Conservation (phyloP, 2,113 vertebrate species). For the Siniperca knerii region DNA sequence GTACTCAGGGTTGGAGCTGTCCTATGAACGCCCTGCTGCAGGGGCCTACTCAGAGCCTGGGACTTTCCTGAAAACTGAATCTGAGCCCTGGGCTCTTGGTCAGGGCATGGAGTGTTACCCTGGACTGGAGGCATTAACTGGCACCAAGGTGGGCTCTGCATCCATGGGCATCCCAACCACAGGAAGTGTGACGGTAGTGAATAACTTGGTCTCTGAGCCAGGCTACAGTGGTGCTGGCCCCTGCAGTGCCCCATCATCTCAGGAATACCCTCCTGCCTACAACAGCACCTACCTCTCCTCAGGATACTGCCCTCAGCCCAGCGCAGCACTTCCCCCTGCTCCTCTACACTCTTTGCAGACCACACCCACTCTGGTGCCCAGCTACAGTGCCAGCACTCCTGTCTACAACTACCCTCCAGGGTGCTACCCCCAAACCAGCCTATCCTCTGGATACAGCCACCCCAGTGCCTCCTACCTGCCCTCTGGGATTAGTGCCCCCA, state of each 20-base stretch:
- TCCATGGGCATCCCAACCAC: slow-evolving; percentile 83
- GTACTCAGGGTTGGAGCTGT: slow-evolving; percentile 91
- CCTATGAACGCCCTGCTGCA: slow-evolving; percentile 87
- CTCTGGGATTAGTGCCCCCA: slow-evolving; percentile 88
- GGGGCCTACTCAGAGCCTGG: slow-evolving; percentile 84
- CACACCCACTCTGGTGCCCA: slow-evolving; percentile 85
- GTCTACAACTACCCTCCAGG: slow-evolving; percentile 90
- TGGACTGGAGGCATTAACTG: slow-evolving; percentile 89
- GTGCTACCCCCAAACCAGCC: slow-evolving; percentile 83
- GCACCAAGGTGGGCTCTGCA: slow-evolving; percentile 83
- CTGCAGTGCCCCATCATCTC: slow-evolving; percentile 78
- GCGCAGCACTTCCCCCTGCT: slow-evolving; percentile 83
- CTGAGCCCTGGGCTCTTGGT: slow-evolving; percentile 88
- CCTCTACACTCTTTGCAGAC: slow-evolving; percentile 77
- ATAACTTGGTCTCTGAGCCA: slow-evolving; percentile 81
- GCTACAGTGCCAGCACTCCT: slow-evolving; percentile 86
- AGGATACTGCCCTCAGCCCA: slow-evolving; percentile 88
- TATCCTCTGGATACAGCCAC: slow-evolving; percentile 86
- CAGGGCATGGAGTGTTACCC: slow-evolving; percentile 86
- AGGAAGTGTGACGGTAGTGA: slow-evolving; percentile 85
- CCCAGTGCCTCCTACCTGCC: slow-evolving; percentile 88
- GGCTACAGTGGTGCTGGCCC: slow-evolving; percentile 80
- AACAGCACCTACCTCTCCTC: slow-evolving; percentile 89
- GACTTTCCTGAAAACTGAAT: slow-evolving; percentile 88
- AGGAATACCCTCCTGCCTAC: slow-evolving; percentile 91